Conservation (phyloP, 2,888 invertebrate species). For the Callyntrura sp. region DNA sequence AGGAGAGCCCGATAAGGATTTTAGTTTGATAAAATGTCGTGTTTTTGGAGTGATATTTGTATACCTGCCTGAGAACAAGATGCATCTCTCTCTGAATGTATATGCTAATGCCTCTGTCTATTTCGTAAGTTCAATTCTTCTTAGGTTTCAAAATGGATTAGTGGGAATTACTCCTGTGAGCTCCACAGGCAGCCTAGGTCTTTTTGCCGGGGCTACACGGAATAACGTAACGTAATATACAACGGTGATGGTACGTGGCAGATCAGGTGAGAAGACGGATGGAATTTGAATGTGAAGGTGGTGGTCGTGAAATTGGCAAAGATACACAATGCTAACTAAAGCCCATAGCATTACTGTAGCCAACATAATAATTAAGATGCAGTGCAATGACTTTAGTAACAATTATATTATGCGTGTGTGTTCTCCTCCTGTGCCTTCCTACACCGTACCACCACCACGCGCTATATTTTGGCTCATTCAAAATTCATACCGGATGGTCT, state of each 20-base stretch:
- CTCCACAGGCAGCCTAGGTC: background rate
- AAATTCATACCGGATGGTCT: conserved; percentile 25
- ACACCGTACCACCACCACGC: background rate
- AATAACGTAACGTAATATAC: too few species aligned
- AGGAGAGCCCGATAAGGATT: too few species aligned
- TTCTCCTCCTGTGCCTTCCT: background rate
- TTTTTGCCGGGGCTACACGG: too few species aligned
- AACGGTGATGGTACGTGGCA: background rate
- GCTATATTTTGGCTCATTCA: conserved; percentile 28
- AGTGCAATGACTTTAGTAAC: conserved; percentile 42
- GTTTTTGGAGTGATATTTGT: too few species aligned
- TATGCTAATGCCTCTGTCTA: background rate
- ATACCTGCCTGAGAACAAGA: too few species aligned
- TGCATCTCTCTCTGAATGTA: too few species aligned
- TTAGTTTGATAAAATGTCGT: too few species aligned
- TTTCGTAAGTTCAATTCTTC: too few species aligned
- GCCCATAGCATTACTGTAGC: too few species aligned
- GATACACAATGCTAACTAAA: background rate
- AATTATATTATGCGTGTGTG: conserved; percentile 6
- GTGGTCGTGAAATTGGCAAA: too few species aligned
- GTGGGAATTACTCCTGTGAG: conserved; percentile 2
- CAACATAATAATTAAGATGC: conserved; percentile 41
- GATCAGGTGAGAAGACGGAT: conserved; percentile 23
- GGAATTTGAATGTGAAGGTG: background rate
- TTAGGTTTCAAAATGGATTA: conserved; percentile 32